A percentile compares a stretch with the other conserved stretches of the same genome.
phyloP scores from a whole-genome alignment of 2,797 vertebrate genomes.

The Rhynchotus rufescens region DNA sequence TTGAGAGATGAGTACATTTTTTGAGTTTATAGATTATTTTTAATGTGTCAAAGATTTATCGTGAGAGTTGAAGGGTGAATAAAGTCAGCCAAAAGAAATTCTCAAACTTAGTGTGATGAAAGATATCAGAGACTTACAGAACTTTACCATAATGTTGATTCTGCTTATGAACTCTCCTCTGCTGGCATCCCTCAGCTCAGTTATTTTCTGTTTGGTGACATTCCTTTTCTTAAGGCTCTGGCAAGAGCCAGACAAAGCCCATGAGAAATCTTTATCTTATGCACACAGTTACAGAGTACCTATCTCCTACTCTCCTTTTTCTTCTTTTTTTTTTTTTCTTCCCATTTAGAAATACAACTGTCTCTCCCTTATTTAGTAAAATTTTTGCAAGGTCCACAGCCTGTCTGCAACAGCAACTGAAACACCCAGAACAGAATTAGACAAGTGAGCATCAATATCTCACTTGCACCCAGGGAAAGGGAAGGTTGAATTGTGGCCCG shows the following conservation, averaged over 20 bases:
- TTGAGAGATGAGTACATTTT: conserved; percentile 16
- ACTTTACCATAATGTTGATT: conserved; percentile 21
- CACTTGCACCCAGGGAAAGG: background rate
- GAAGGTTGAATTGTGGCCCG: background rate
- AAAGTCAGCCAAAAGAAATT: conserved; percentile 59
- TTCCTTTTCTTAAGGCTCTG: background rate
- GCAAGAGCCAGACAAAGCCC: background rate
- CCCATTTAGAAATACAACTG: background rate
- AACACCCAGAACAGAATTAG: background rate
- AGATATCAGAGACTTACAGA: conserved; percentile 19
- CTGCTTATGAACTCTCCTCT: conserved; percentile 35
- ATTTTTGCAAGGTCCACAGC: background rate
- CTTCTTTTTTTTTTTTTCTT: background rate
- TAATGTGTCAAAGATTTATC: conserved; percentile 52
- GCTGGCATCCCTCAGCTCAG: background rate
- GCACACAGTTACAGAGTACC: background rate
- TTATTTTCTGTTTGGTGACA: background rate
- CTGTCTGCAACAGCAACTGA: background rate
- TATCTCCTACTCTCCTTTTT: background rate
- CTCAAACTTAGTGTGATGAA: conserved; percentile 52
- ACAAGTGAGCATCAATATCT: background rate
- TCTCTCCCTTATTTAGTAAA: background rate
- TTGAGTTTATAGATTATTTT: conserved; percentile 63
- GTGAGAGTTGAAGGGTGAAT: conserved; percentile 63
- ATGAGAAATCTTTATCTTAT: background rate